phyloP scores from a whole-genome alignment of 2,113 vertebrate species.

The Epinephelus lanceolatus region DNA sequence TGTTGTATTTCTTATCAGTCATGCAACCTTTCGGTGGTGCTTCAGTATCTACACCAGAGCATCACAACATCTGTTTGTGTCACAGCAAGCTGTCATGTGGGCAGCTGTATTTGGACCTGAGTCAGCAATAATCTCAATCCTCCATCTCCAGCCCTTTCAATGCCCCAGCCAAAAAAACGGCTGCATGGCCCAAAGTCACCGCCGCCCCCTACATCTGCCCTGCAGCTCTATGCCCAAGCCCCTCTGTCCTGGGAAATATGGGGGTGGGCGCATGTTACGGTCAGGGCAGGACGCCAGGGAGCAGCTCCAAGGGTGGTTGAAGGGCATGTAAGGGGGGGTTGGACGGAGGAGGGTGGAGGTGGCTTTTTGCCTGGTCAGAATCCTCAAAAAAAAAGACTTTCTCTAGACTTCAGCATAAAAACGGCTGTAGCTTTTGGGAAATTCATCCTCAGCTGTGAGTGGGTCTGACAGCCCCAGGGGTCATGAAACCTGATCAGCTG shows the following conservation, averaged over 20 bases:
- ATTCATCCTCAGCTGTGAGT: background rate
- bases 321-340: slow-evolving; percentile 45
- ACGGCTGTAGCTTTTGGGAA: background rate
- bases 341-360: slow-evolving; percentile 1
- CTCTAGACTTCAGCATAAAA: background rate
- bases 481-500: slow-evolving; percentile 20
- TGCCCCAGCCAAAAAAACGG: slow-evolving; percentile 40
- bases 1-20: slow-evolving; percentile 14
- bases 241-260: slow-evolving; percentile 43
- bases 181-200: slow-evolving; percentile 65
- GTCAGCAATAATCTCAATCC: slow-evolving; percentile 50
- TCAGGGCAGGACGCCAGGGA: slow-evolving; percentile 48
- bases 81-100: slow-evolving; percentile 47
- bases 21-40: slow-evolving; percentile 12
- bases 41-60: background rate
- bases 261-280: slow-evolving; percentile 30
- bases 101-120: slow-evolving; percentile 41
- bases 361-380: slow-evolving; percentile 1
- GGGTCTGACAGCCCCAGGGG: background rate
- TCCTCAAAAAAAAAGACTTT: background rate
- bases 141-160: slow-evolving; percentile 35
- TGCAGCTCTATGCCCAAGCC: slow-evolving; percentile 37
- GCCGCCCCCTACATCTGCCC: slow-evolving; percentile 61
- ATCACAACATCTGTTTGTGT: slow-evolving; percentile 59
- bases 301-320: slow-evolving; percentile 37